Conservation (phyloP, 2,888 invertebrate genomes). For the Deladenus siricidicola region DNA sequence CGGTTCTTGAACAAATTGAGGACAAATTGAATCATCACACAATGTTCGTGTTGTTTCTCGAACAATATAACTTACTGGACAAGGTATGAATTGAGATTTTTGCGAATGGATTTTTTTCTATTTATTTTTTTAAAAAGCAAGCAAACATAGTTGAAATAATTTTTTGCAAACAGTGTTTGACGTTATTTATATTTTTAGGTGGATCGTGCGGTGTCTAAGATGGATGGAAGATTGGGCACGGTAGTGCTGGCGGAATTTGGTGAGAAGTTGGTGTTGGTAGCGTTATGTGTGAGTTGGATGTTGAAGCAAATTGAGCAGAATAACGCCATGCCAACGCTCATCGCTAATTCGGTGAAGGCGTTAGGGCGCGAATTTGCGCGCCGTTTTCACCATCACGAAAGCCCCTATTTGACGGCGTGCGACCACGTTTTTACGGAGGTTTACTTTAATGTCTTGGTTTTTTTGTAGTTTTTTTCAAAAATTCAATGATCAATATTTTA, state of each 20-base stretch:
- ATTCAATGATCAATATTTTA: neutral
- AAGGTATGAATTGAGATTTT: conserved; percentile 15
- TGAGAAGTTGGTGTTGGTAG: conserved; percentile 25
- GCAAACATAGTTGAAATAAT: neutral
- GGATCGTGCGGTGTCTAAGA: conserved; percentile 13
- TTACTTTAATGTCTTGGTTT: too few species aligned
- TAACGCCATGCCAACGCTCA: neutral
- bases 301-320: too few species aligned
- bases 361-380: neutral
- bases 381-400: conserved; percentile 13
- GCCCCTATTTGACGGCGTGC: conserved; percentile 11
- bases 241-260: conserved; percentile 28
- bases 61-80: conserved; percentile 22
- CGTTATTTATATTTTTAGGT: too few species aligned
- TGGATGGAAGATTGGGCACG: conserved; percentile 20
- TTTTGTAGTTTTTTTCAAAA: neutral
- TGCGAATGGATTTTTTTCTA: too few species aligned
- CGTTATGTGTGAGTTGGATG: conserved; percentile 15
- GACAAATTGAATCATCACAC: conserved; percentile 28
- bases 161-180: too few species aligned
- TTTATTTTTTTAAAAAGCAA: neutral
- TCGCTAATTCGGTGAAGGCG: neutral
- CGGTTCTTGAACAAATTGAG: conserved; percentile 22
- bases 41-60: conserved; percentile 28
- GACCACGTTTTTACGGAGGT: conserved; percentile 34